phyloP scores from a whole-genome alignment of 2,797 vertebrate species.

The Brotula barbata region DNA sequence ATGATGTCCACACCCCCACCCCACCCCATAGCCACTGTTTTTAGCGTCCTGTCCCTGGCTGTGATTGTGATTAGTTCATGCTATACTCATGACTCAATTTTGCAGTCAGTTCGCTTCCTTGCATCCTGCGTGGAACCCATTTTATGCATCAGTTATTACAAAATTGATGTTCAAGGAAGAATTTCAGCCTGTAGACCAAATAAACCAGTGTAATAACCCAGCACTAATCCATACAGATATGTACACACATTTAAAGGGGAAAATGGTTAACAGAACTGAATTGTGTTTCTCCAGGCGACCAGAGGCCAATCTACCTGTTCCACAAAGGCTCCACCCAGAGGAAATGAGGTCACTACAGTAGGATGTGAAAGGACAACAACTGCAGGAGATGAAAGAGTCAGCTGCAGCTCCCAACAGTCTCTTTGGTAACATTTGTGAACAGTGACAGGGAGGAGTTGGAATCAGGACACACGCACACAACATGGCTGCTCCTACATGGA shows the following conservation, averaged over 20 bases:
- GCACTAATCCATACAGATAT: neutral
- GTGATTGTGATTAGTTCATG: no score
- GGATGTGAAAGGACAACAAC: neutral
- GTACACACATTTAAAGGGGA: neutral
- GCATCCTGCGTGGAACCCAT: no score
- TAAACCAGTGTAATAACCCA: no score
- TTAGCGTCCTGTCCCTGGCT: no score
- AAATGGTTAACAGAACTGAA: neutral
- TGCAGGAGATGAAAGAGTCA: neutral
- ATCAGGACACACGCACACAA: neutral
- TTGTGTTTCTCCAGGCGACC: slow-evolving; percentile 75
- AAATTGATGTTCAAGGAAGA: no score
- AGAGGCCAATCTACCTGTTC: slow-evolving; percentile 86
- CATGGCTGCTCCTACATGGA: no score
- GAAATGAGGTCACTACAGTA: slow-evolving; percentile 58
- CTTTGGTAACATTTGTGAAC: neutral
- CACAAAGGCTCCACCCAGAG: slow-evolving; percentile 79
- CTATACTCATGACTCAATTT: no score
- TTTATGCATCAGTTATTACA: no score
- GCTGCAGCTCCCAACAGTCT: neutral
- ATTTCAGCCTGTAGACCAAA: no score
- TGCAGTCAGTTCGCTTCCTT: no score
- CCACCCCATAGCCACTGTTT: no score
- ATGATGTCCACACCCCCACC: neutral
- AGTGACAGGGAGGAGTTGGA: neutral